These are phyloP conservation scores for Cyanoderma ruficeps DNA, from an alignment of 2,113 vertebrate species.

Conservation along the genomic window DNA sequence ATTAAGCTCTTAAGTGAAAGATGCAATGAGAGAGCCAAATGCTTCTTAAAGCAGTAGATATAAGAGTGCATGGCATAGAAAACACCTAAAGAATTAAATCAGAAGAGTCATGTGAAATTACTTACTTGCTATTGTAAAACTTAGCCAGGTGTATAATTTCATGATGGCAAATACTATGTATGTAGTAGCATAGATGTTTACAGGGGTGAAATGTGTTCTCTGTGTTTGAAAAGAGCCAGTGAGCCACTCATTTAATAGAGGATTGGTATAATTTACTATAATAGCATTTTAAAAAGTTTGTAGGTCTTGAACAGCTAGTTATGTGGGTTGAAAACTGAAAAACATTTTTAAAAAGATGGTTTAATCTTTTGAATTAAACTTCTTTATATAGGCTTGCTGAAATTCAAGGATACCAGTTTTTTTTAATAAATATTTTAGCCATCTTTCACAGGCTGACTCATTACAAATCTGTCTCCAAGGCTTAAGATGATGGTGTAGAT, in stretches of 20 bases:
- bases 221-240: background rate
- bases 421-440: slow-evolving; percentile 2
- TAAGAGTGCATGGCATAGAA: background rate
- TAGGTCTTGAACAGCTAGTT: slow-evolving; percentile 18
- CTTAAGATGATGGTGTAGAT: background rate
- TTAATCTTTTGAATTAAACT: slow-evolving; percentile 38
- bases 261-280: slow-evolving; percentile 36
- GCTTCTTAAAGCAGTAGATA: background rate
- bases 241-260: background rate
- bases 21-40: background rate
- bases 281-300: slow-evolving; percentile 34
- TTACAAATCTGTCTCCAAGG: background rate
- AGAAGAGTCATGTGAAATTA: background rate
- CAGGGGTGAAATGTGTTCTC: background rate
- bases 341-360: background rate
- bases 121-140: slow-evolving; percentile 12
- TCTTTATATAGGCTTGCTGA: background rate
- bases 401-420: background rate
- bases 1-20: background rate
- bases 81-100: background rate
- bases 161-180: background rate
- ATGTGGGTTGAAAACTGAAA: slow-evolving; percentile 54
- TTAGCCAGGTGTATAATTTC: slow-evolving; percentile 36
- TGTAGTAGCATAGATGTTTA: background rate
- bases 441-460: background rate